phyloP scores from a whole-genome alignment of 2,888 invertebrate species.

The Volucella zonaria region DNA sequence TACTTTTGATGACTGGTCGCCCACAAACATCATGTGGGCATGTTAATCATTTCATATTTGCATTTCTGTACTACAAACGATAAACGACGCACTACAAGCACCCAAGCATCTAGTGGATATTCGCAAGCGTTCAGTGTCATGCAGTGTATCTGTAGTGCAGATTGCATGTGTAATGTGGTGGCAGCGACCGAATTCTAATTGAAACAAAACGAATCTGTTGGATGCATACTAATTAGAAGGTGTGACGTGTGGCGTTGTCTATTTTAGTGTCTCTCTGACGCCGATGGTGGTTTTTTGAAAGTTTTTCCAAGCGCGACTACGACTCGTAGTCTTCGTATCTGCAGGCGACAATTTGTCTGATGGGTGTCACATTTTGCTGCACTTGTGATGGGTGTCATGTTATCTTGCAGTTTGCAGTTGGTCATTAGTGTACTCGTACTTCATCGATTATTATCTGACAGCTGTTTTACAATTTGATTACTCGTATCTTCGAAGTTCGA shows the following conservation, averaged over 20 bases:
- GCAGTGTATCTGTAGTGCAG: neutral
- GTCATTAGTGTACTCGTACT: no score
- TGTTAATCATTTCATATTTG: slow-evolving; percentile 60
- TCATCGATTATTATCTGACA: no score
- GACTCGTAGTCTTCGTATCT: neutral
- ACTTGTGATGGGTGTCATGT: no score
- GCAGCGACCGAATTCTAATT: slow-evolving; percentile 54
- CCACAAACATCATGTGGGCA: slow-evolving; percentile 31
- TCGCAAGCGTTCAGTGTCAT: no score
- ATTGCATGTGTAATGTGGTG: slow-evolving; percentile 36
- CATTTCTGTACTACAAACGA: slow-evolving; percentile 37
- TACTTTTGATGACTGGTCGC: slow-evolving; percentile 37
- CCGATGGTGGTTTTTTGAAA: slow-evolving; percentile 9
- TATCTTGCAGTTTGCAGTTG: no score
- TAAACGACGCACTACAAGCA: slow-evolving; percentile 26
- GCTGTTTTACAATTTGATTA: no score
- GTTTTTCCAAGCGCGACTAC: neutral
- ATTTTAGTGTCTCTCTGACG: slow-evolving; percentile 42
- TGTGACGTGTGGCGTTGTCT: slow-evolving; percentile 60
- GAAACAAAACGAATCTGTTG: slow-evolving; percentile 65
- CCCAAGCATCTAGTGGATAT: neutral
- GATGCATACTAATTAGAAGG: slow-evolving; percentile 64
- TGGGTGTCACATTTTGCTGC: neutral
- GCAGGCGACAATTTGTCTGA: slow-evolving; percentile 47
- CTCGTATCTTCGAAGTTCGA: no score